A percentile compares a stretch with the other conserved stretches of the same genome.
Evolutionary conservation across 2,113 vertebrate genomes (phyloP).

Genomic region (Cercopithecus mona): DNA sequence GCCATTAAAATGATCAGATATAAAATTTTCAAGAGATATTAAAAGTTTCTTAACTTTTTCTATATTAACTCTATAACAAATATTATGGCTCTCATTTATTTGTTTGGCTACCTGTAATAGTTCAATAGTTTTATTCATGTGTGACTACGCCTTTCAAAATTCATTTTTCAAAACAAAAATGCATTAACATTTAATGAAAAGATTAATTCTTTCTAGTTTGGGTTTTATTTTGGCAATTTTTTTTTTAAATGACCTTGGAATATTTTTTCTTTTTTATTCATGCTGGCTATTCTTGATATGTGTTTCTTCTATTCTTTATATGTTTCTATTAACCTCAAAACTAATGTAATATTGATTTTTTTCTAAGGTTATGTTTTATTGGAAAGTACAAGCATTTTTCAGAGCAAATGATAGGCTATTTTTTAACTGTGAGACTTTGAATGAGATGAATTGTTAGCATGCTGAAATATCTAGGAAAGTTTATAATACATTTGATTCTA

Average conservation of each 20-base stretch:
- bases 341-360: conserved; percentile 73
- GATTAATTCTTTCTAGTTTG: conserved; percentile 22
- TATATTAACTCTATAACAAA: background rate
- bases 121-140: background rate
- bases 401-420: conserved; percentile 36
- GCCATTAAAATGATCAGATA: background rate
- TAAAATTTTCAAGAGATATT: background rate
- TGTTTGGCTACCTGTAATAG: background rate
- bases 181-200: conserved; percentile 48
- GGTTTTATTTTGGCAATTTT: conserved; percentile 9
- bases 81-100: background rate
- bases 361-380: conserved; percentile 53
- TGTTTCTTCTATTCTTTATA: conserved; percentile 51
- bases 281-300: background rate
- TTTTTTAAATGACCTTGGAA: background rate
- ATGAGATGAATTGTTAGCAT: background rate
- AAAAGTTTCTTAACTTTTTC: background rate
- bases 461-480: background rate
- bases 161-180: conserved; percentile 35
- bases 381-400: conserved; percentile 61
- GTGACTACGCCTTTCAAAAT: conserved; percentile 22
- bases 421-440: conserved; percentile 33
- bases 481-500: background rate
- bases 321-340: conserved; percentile 48
- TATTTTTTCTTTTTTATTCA: conserved; percentile 31